Percentiles rank a stretch among this genome's conserved stretches.
Evolutionary conservation across 2,113 vertebrate genomes (phyloP).

Genomic region (Callipepla californica): DNA sequence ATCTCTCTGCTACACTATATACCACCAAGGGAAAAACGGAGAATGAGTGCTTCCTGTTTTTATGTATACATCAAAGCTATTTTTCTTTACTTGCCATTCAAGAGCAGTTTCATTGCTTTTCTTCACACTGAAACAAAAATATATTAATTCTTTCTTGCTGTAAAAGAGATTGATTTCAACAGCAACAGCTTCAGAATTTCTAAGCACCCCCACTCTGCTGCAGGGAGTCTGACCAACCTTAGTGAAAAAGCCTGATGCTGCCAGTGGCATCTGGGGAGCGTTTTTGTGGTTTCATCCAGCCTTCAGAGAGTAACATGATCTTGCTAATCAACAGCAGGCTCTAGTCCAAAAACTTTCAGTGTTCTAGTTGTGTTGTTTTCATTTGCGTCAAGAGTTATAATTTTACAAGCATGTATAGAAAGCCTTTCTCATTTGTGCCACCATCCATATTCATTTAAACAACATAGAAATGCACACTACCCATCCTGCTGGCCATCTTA

Average conservation of each 20-base stretch:
- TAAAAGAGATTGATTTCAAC: slow-evolving; percentile 16
- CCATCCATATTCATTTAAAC: background rate
- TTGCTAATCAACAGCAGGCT: background rate
- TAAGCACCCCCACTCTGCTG: accelerated
- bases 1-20: background rate
- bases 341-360: background rate
- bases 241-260: background rate
- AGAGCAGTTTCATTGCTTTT: background rate
- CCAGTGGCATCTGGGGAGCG: accelerated
- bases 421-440: accelerated
- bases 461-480: background rate
- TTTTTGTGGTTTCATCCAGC: background rate
- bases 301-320: background rate
- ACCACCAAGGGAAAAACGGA: background rate
- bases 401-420: background rate
- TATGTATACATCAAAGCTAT: slow-evolving; percentile 1
- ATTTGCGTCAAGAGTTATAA: background rate
- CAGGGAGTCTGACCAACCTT: accelerated
- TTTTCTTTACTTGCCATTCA: slow-evolving; percentile 42
- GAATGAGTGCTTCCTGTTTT: background rate
- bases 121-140: background rate
- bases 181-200: background rate
- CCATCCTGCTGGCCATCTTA: background rate
- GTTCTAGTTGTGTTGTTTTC: background rate
- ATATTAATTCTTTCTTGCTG: background rate